Evolutionary conservation across 2,888 invertebrate species (phyloP).

Genomic region (Danaus chrysippus): DNA sequence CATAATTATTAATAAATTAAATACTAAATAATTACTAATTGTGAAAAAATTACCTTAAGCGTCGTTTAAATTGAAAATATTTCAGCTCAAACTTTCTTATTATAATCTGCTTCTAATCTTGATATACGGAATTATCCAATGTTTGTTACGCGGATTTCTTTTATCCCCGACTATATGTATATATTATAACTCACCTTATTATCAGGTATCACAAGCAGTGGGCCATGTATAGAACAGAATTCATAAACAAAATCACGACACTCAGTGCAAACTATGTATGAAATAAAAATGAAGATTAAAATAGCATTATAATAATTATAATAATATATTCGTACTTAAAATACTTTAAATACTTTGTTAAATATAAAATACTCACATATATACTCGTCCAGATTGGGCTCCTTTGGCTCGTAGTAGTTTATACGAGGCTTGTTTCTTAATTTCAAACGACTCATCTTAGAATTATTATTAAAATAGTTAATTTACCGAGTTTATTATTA

Average conservation of each 20-base stretch:
- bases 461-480: background rate
- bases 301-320: background rate
- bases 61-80: too few species aligned
- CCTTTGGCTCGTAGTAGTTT: constrained; percentile 45
- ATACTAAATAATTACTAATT: too few species aligned
- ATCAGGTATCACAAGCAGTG: constrained; percentile 51
- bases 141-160: too few species aligned
- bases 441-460: constrained; percentile 28
- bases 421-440: constrained; percentile 36
- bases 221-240: constrained; percentile 56
- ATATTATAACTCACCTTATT: constrained; percentile 42
- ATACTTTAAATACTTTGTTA: background rate
- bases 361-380: constrained; percentile 38
- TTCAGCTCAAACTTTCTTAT: too few species aligned
- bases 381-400: constrained; percentile 45
- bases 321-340: background rate
- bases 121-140: too few species aligned
- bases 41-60: too few species aligned
- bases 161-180: too few species aligned
- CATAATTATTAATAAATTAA: too few species aligned
- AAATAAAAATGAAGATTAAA: background rate
- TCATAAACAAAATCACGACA: constrained; percentile 54
- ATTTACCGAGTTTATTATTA: too few species aligned
- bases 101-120: background rate
- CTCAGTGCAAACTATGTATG: constrained; percentile 43